Conservation (phyloP, 1,140 invertebrate genomes). For the Drosophila pruinosa region DNA sequence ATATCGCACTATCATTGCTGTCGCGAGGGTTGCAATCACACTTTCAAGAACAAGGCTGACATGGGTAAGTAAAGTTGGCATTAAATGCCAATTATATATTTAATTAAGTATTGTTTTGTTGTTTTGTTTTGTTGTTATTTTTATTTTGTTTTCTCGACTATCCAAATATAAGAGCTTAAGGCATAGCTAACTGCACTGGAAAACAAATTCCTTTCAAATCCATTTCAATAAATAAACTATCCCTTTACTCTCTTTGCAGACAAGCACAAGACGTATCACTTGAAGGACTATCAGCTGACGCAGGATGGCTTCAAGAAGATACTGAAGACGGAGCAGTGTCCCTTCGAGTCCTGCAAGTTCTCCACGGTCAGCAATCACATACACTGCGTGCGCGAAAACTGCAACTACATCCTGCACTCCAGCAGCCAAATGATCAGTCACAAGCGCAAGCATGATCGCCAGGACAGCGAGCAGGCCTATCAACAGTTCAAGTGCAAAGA, state of each 20-base stretch:
- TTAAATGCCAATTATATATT: too few species aligned
- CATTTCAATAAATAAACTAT: too few species aligned
- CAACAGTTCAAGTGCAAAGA: conserved; percentile 87
- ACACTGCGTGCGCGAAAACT: conserved; percentile 97
- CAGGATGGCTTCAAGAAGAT: conserved; percentile 99
- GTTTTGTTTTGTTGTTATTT: too few species aligned
- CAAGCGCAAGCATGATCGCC: conserved; percentile 97
- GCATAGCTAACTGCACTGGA: too few species aligned
- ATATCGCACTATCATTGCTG: conserved; percentile 99
- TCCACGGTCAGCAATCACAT: conserved; percentile 98
- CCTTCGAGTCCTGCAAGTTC: conserved; percentile 94
- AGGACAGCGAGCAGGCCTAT: conserved; percentile 93
- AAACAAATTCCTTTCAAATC: too few species aligned
- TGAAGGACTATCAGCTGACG: conserved; percentile 97
- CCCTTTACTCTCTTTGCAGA: conserved; percentile 85
- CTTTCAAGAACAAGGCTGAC: conserved; percentile 99
- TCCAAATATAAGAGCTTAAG: too few species aligned
- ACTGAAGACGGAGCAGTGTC: conserved; percentile 97
- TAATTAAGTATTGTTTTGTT: too few species aligned
- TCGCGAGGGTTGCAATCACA: conserved; percentile 94
- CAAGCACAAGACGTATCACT: conserved; percentile 99
- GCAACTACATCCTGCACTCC: conserved; percentile 97
- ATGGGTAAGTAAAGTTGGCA: conserved; percentile 99
- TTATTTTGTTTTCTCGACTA: too few species aligned
- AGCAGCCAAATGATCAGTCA: conserved; percentile 98